Base-by-base conservation (phyloP, 2,797 vertebrate genomes). In the Phrynocephalus guinanensis region DNA sequence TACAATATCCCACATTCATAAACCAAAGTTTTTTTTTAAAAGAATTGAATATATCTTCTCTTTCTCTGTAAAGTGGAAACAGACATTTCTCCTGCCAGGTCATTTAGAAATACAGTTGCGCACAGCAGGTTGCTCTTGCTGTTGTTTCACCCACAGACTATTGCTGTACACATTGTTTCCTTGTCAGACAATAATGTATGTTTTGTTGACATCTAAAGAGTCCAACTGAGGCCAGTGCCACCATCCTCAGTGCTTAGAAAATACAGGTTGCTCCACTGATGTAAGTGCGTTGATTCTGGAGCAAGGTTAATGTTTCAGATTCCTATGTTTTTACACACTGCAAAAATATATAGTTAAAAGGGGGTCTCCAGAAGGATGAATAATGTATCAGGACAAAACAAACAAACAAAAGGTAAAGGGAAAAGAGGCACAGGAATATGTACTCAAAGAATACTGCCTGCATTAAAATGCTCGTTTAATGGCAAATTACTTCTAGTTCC, bases 181-280 rank as follows among this genome's bases (percentile, higher is more conserved):
- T 66, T 66, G 52, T 87, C 85, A 73, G 78, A 28, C 60, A 83
- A 87, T 87, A 87, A 77, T 52, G 38, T 67, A 60, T 1, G 20
- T 11, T 50, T 80, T 87, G 24, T 84, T 77, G 84, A 86, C 76
- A 86, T 79, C 50, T 86, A 60, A 71, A 79, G 50, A 28, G 66
- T 79, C 66, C 48, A 79, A 33, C 66, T 79, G 67, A 79, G 84
- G 68, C 20, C 11, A 79, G n/a, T 48, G 77, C 66, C 28, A 26
- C 24, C 20, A 56, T 86, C 44, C 50, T 5, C 66, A 38, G 26
- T 44, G 24, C n/a, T 24, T 56, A 11, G 33, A 48, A 70, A 48
- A 70, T n/a, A 71, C 60, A 71, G 48, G 67, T 18, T 70, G 76
- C 6, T n/a, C 63, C 1, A 10, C 52, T 71, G 22, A 71, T 9